These are phyloP conservation scores for Osedax fenrisi DNA, from an alignment of 2,888 invertebrate species.

Conservation along the genomic window DNA sequence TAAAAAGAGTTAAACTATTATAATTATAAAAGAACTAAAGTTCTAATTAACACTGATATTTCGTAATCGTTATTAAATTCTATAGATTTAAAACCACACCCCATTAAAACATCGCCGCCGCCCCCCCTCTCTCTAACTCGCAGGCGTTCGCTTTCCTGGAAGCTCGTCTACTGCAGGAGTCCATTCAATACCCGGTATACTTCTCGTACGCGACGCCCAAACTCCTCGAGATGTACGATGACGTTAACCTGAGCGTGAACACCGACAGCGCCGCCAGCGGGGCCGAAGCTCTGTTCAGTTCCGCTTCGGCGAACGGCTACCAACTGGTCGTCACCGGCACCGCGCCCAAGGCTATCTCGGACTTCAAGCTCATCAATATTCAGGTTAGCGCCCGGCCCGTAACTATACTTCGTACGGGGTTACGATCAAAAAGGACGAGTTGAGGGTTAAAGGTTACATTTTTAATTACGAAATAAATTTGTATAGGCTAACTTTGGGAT, in stretches of 20 bases:
- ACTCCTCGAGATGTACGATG: conserved; percentile 64
- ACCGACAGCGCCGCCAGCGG: conserved; percentile 67
- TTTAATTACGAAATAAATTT: too few species aligned
- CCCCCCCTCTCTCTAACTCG: background rate
- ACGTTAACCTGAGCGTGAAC: conserved; percentile 62
- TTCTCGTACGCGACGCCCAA: conserved; percentile 67
- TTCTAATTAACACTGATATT: too few species aligned
- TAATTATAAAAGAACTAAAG: too few species aligned
- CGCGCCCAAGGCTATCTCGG: conserved; percentile 61
- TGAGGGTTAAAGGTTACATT: too few species aligned
- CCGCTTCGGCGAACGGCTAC: conserved; percentile 85
- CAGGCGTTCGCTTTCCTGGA: conserved; percentile 56
- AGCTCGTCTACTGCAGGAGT: conserved; percentile 67
- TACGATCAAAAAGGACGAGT: too few species aligned
- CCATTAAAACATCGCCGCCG: too few species aligned
- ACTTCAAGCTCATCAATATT: conserved; percentile 72
- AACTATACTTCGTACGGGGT: conserved; percentile 2
- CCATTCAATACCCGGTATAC: conserved; percentile 73
- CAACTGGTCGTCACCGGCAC: conserved; percentile 73
- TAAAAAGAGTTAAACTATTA: too few species aligned
- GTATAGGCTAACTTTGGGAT: too few species aligned
- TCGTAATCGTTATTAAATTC: too few species aligned
- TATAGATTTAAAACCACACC: too few species aligned
- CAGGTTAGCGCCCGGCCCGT: conserved; percentile 35
- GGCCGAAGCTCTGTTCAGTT: conserved; percentile 68